Evolutionary conservation across 2,113 vertebrate species (phyloP).

Genomic region (Peromyscus californicus): DNA sequence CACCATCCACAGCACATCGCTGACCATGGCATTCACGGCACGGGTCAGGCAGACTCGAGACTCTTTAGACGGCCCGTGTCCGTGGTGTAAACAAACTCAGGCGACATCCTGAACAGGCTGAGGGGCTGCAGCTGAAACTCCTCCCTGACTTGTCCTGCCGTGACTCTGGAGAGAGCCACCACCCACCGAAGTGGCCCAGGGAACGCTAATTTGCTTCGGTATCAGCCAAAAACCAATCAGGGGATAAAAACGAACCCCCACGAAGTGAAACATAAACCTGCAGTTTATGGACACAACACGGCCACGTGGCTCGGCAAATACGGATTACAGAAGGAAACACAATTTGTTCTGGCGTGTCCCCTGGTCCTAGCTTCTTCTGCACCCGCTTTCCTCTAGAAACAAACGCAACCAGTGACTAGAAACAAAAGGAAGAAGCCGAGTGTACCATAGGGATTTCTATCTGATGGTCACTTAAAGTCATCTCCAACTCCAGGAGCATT

Average conservation of each 20-base stretch:
- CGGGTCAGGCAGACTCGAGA: background rate
- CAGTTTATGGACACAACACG: background rate
- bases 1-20: background rate
- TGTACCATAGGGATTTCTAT: rapidly evolving
- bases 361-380: too few relatives aligned
- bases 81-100: background rate
- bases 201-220: background rate
- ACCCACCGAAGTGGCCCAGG: background rate
- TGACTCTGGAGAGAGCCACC: background rate
- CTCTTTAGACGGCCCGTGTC: background rate
- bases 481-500: background rate
- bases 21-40: background rate
- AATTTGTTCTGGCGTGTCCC: background rate
- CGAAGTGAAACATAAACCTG: background rate
- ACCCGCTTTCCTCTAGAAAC: slow-evolving; percentile 31
- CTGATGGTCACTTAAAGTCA: background rate
- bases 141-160: background rate
- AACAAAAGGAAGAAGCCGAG: background rate
- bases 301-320: background rate
- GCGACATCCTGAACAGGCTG: background rate
- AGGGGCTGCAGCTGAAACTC: background rate
- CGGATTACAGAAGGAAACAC: background rate
- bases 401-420: background rate
- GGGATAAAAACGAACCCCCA: background rate
- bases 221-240: background rate